Conservation (phyloP, 2,888 invertebrate genomes). For the Trissolcus japonicus region DNA sequence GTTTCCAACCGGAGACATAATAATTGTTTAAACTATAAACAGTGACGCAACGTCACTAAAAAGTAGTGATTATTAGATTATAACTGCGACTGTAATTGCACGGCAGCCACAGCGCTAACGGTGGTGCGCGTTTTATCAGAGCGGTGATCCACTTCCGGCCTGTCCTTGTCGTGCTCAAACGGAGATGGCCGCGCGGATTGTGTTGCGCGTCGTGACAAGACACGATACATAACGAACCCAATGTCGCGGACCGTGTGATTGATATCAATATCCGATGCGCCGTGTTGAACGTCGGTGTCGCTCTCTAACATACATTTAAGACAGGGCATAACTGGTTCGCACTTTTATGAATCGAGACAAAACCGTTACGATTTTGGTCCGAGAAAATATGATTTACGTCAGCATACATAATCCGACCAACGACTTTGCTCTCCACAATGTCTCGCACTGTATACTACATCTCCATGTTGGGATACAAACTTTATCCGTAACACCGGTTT, state of each 20-base stretch:
- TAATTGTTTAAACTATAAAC: too few relatives aligned
- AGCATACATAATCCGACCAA: too few relatives aligned
- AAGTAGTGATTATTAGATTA: constrained; percentile 25
- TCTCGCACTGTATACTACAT: constrained; percentile 41
- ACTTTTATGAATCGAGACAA: too few relatives aligned
- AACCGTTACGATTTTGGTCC: too few relatives aligned
- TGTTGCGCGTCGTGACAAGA: constrained; percentile 40
- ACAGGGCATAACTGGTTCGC: too few relatives aligned
- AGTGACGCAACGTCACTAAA: constrained; percentile 13
- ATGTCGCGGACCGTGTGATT: constrained; percentile 26
- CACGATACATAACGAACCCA: constrained; percentile 40
- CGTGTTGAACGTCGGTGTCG: background rate
- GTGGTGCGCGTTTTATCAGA: constrained; percentile 27
- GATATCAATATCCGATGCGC: constrained; percentile 30
- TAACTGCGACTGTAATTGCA: constrained; percentile 25
- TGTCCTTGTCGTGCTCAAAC: constrained; percentile 52
- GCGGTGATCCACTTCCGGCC: constrained; percentile 48
- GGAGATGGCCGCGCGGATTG: constrained; percentile 41
- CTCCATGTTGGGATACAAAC: constrained; percentile 40
- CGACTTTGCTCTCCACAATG: background rate
- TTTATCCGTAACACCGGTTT: constrained; percentile 47
- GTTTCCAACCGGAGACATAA: too few relatives aligned
- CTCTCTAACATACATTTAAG: too few relatives aligned
- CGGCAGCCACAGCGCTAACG: constrained; percentile 14
- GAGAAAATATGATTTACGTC: too few relatives aligned